Conservation (phyloP, 2,113 vertebrate species). For the Sterrhoptilus dennistouni region DNA sequence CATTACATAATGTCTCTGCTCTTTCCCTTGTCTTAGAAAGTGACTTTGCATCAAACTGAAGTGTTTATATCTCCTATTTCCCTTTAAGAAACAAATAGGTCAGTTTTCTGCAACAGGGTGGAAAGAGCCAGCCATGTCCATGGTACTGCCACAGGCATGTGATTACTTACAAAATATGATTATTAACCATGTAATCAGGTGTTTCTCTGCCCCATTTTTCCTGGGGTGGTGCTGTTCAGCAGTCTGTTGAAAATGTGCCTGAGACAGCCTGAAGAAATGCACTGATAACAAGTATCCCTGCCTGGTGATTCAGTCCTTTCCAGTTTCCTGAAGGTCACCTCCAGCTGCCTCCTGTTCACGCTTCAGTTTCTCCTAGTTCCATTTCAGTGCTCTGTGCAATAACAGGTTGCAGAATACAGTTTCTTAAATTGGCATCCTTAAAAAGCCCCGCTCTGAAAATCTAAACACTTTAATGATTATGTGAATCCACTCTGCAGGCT, state of each 20-base stretch:
- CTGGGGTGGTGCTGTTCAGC: neutral
- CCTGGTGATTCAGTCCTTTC: neutral
- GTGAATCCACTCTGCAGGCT: neutral
- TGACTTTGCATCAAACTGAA: neutral
- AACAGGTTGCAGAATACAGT: neutral
- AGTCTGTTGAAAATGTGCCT: neutral
- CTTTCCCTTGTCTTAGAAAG: neutral
- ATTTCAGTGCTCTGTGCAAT: neutral
- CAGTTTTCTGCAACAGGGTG: neutral
- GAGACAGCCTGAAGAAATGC: neutral
- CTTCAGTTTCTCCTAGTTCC: neutral
- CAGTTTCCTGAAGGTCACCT: slow-evolving; percentile 22
- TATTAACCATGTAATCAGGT: neutral
- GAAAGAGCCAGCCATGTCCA: neutral
- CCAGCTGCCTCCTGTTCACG: neutral
- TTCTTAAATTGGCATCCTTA: neutral
- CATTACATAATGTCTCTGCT: neutral
- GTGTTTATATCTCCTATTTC: neutral
- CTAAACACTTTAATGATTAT: neutral
- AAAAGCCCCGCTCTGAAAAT: neutral
- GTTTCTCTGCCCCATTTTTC: neutral
- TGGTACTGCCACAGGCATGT: neutral
- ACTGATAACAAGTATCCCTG: neutral
- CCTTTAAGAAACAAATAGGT: neutral
- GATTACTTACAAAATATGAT: neutral